Evolutionary conservation across 2,888 invertebrate species (phyloP).

Genomic region (Mystacides longicornis): DNA sequence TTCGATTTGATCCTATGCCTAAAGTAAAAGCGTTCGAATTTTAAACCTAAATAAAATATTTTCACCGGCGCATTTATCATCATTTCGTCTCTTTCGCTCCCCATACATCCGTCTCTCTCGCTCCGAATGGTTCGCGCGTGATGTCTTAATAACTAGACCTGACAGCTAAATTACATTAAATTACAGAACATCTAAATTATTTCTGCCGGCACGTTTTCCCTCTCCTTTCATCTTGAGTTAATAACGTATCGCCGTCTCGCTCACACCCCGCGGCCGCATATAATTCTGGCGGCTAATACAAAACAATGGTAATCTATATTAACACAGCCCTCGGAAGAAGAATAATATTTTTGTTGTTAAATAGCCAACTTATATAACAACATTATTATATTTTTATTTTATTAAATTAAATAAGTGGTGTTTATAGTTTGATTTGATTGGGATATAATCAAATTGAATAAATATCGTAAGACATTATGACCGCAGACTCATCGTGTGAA

Average conservation of each 20-base stretch:
- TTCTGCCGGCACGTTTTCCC: slow-evolving; percentile 20
- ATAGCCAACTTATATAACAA: too few relatives aligned
- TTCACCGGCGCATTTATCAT: slow-evolving; percentile 1
- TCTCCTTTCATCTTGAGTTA: slow-evolving; percentile 1
- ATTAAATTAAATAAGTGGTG: background rate
- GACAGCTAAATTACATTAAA: slow-evolving; percentile 28
- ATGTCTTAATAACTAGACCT: slow-evolving; percentile 28
- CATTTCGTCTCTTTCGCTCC: slow-evolving; percentile 5
- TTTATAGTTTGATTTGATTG: slow-evolving; percentile 15
- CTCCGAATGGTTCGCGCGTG: slow-evolving; percentile 18
- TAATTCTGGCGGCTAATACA: slow-evolving; percentile 17
- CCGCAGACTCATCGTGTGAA: too few relatives aligned
- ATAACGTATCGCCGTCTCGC: background rate
- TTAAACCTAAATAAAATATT: slow-evolving; percentile 5
- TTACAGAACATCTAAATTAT: slow-evolving; percentile 28
- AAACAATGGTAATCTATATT: slow-evolving; percentile 21
- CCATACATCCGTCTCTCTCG: slow-evolving; percentile 3
- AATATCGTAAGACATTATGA: too few relatives aligned
- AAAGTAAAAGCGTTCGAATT: background rate
- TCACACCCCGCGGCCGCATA: slow-evolving; percentile 4
- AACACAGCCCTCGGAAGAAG: background rate
- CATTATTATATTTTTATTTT: background rate
- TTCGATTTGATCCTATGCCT: too few relatives aligned
- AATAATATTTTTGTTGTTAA: background rate
- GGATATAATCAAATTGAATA: slow-evolving; percentile 17